Evolutionary conservation across 2,113 vertebrate genomes (phyloP).

Genomic region (Rynchops niger): DNA sequence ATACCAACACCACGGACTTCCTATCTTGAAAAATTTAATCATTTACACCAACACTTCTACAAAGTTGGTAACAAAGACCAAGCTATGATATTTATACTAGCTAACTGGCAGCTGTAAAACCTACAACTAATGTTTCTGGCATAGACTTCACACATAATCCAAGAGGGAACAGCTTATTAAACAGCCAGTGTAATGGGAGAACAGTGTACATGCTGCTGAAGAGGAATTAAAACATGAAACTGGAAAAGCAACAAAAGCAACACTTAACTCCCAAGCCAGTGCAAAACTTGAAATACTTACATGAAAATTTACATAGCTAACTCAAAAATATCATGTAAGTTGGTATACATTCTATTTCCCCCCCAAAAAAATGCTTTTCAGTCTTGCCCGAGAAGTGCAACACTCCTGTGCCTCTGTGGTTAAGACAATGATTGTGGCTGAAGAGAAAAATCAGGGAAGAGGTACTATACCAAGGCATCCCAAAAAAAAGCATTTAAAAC

Average conservation of each 20-base stretch:
- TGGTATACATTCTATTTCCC: not conserved
- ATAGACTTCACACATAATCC: not conserved
- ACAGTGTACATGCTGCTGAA: not conserved
- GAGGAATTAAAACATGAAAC: conserved; percentile 23
- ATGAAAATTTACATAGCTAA: not conserved
- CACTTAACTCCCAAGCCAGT: not conserved
- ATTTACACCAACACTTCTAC: not conserved
- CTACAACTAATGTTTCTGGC: not conserved
- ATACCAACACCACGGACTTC: not conserved
- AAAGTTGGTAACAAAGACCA: not conserved
- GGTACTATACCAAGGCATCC: not conserved
- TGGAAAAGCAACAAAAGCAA: not conserved
- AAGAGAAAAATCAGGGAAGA: not conserved
- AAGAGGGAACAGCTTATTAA: conserved; percentile 58
- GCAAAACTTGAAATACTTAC: not conserved
- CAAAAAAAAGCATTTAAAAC: not conserved
- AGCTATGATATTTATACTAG: not conserved
- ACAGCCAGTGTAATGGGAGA: conserved; percentile 23
- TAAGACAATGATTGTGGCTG: conserved; percentile 16
- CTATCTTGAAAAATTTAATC: conserved; percentile 24
- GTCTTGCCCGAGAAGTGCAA: not conserved
- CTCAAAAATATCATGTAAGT: not conserved
- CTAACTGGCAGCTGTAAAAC: not conserved
- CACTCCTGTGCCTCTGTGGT: not conserved
- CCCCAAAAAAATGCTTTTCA: not conserved